Conservation (phyloP, 2,888 invertebrate genomes). For the Pristionchus arcanus region DNA sequence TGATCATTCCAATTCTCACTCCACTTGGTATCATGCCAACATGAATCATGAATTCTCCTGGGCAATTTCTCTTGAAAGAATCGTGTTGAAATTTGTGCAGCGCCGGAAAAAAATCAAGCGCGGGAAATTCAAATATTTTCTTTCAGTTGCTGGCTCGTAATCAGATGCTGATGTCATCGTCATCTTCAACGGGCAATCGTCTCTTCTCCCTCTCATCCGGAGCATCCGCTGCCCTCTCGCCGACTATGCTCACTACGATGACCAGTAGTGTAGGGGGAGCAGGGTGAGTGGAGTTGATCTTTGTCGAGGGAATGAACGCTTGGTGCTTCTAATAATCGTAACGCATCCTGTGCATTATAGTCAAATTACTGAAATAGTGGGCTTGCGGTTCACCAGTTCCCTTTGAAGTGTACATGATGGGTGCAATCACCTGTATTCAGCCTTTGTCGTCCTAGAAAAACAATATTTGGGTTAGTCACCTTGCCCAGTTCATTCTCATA, state of each 20-base stretch:
- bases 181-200: constrained; percentile 52
- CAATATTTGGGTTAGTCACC: no score
- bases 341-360: no score
- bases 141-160: constrained; percentile 37
- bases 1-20: not conserved
- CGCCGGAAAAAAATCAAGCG: not conserved
- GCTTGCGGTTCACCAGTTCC: no score
- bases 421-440: no score
- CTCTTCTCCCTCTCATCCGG: constrained; percentile 30
- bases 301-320: not conserved
- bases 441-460: no score
- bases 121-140: not conserved
- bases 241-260: not conserved
- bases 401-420: no score
- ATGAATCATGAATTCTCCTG: not conserved
- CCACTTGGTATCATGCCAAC: not conserved
- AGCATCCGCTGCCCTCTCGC: constrained; percentile 14
- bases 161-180: constrained; percentile 33
- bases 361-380: no score
- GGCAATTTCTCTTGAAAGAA: not conserved
- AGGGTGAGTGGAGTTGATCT: not conserved
- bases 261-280: constrained; percentile 36
- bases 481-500: no score
- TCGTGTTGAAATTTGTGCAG: not conserved
- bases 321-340: not conserved